Conservation (phyloP, 2,888 invertebrate genomes). For the Habroteleia sp. region DNA sequence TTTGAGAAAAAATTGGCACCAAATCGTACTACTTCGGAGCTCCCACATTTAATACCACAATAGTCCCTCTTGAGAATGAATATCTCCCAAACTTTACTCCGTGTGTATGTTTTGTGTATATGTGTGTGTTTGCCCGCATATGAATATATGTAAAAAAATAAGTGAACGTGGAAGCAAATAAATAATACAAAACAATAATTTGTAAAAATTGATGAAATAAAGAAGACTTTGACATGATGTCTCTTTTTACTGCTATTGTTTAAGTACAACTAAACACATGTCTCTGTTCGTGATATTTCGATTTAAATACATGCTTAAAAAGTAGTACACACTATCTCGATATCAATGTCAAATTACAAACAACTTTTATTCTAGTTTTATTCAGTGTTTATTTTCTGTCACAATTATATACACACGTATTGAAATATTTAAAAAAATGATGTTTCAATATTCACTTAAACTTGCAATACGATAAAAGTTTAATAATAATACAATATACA, state of each 20-base stretch:
- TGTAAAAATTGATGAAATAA: slow-evolving; percentile 37
- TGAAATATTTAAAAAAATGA: slow-evolving; percentile 39
- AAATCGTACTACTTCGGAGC: too few species aligned
- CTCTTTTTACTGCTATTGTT: slow-evolving; percentile 40
- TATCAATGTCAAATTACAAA: slow-evolving; percentile 61
- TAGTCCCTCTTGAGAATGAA: too few species aligned
- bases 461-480: slow-evolving; percentile 18
- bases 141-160: not conserved
- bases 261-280: slow-evolving; percentile 61
- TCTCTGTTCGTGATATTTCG: slow-evolving; percentile 58
- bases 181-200: slow-evolving; percentile 49
- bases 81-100: too few species aligned
- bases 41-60: too few species aligned
- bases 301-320: slow-evolving; percentile 55
- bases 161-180: slow-evolving; percentile 43
- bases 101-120: too few species aligned
- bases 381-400: slow-evolving; percentile 55
- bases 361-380: slow-evolving; percentile 60
- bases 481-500: slow-evolving; percentile 6
- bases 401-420: slow-evolving; percentile 52
- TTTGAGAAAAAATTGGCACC: too few species aligned
- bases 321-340: slow-evolving; percentile 57
- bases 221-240: slow-evolving; percentile 30
- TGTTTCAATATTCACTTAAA: slow-evolving; percentile 18
- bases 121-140: too few species aligned